Evolutionary conservation across 2,797 vertebrate species (phyloP).

Genomic region (Cyprinella venusta): DNA sequence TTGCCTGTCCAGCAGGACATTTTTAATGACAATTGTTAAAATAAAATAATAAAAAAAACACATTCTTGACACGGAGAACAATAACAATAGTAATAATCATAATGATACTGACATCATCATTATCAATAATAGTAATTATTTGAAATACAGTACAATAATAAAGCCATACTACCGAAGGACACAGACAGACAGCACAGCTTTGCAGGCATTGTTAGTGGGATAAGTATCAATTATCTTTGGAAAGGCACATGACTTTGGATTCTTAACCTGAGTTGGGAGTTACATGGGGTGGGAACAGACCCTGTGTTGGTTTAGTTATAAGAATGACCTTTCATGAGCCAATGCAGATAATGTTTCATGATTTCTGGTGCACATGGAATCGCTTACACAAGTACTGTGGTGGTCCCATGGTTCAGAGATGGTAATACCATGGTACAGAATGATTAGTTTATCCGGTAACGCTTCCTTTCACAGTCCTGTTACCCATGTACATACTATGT

Average conservation of each 20-base stretch:
- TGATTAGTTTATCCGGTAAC: neutral
- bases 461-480: too few species aligned
- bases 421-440: neutral
- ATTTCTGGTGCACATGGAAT: neutral
- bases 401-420: neutral
- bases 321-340: slow-evolving; percentile 10
- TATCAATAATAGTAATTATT: slow-evolving; percentile 60
- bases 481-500: too few species aligned
- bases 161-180: slow-evolving; percentile 51
- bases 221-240: neutral
- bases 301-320: slow-evolving; percentile 4
- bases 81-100: slow-evolving; percentile 78
- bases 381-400: neutral
- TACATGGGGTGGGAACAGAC: slow-evolving; percentile 6
- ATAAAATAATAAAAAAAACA: slow-evolving; percentile 54
- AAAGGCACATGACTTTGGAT: slow-evolving; percentile 24
- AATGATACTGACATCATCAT: slow-evolving; percentile 70
- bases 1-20: slow-evolving; percentile 86
- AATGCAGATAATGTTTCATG: slow-evolving; percentile 16
- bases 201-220: slow-evolving; percentile 43
- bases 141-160: slow-evolving; percentile 65
- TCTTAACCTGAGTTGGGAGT: slow-evolving; percentile 5
- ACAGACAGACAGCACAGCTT: slow-evolving; percentile 61
- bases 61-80: slow-evolving; percentile 77
- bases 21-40: slow-evolving; percentile 80